Conservation (phyloP, 2,113 vertebrate species). For the Poeciliopsis retropinna region DNA sequence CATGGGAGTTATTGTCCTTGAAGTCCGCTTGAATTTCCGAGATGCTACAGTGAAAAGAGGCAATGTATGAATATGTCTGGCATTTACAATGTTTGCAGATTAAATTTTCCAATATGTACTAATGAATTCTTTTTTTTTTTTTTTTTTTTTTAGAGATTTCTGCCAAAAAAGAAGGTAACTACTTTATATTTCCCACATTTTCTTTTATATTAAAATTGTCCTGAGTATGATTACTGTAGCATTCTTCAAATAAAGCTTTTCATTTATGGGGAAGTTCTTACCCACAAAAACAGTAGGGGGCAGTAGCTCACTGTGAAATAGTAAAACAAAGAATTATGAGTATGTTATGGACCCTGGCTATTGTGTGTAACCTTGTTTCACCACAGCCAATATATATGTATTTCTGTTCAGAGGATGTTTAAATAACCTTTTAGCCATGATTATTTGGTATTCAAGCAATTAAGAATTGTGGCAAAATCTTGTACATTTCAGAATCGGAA, state of each 20-base stretch:
- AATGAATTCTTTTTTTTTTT: conserved; percentile 18
- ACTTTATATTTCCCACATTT: conserved; percentile 1
- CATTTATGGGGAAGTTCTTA: neutral
- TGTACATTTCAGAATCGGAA: neutral
- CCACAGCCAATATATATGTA: conserved; percentile 33
- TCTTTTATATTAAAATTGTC: neutral
- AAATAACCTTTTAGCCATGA: conserved; percentile 6
- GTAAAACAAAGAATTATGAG: conserved; percentile 58
- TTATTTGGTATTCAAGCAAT: neutral
- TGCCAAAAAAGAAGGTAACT: conserved; percentile 68
- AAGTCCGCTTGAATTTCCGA: conserved; percentile 86
- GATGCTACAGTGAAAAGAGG: conserved; percentile 89
- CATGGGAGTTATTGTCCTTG: conserved; percentile 91
- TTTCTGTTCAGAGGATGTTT: conserved; percentile 50
- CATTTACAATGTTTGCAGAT: neutral
- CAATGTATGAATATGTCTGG: conserved; percentile 53
- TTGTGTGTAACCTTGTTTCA: conserved; percentile 63
- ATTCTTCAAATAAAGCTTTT: neutral
- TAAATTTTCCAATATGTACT: conserved; percentile 13
- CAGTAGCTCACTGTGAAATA: conserved; percentile 78
- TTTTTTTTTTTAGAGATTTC: conserved; percentile 67
- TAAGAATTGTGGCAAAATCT: neutral
- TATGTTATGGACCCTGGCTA: conserved; percentile 43
- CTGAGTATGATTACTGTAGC: neutral
- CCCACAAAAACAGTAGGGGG: conserved; percentile 72